These are phyloP conservation scores for Arbacia lixula DNA, from an alignment of 53 echinoderm and acorn worm species.

Conservation along the genomic window DNA sequence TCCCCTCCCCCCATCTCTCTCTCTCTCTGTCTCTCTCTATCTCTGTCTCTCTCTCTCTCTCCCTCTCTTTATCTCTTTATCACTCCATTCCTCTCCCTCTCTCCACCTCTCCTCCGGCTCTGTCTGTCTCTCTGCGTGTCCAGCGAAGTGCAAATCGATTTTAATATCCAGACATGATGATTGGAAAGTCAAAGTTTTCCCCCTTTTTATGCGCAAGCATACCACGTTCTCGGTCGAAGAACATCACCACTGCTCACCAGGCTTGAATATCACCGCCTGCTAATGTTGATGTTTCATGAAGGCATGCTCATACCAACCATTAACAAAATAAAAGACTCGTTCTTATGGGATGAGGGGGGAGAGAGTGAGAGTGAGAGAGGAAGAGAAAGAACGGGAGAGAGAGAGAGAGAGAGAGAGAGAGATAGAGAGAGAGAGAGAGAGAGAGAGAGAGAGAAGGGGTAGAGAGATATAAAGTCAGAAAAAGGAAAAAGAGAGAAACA, in stretches of 20 bases:
- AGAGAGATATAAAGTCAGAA: not conserved
- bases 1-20: not conserved
- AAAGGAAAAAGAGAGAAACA: not conserved
- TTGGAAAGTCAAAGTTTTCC: not conserved
- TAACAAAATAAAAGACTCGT: not conserved
- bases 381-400: not conserved
- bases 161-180: not conserved
- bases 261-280: too few species aligned
- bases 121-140: not conserved
- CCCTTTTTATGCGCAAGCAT: too few species aligned
- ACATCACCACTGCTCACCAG: too few species aligned
- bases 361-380: not conserved
- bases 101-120: not conserved
- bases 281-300: too few species aligned
- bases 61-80: not conserved
- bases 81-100: not conserved
- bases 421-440: not conserved
- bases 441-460: not conserved
- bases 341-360: not conserved
- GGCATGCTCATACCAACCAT: too few species aligned
- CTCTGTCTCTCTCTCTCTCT: not conserved
- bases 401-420: not conserved
- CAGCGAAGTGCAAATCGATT: slow-evolving; percentile 20
- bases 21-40: not conserved
- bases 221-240: too few species aligned